phyloP scores from a whole-genome alignment of 2,888 invertebrate species.

The Hypercompe scribonia region DNA sequence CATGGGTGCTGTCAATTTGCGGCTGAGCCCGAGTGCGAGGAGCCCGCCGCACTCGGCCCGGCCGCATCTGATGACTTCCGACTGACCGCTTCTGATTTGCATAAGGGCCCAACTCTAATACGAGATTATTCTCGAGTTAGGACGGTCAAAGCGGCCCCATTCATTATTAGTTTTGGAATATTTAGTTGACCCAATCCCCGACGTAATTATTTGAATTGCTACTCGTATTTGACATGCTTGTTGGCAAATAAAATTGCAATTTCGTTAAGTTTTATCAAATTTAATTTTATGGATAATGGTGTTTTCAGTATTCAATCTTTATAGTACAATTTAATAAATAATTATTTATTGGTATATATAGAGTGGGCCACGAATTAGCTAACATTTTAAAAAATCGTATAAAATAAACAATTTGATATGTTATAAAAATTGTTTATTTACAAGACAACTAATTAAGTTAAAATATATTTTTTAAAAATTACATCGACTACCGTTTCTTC shows the following conservation, averaged over 20 bases:
- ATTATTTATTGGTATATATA: too few species aligned
- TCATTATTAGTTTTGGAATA: conserved; percentile 83
- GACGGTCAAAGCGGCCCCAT: conserved; percentile 69
- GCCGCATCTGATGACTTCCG: conserved; percentile 79
- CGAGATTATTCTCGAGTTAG: conserved; percentile 83
- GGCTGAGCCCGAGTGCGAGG: conserved; percentile 46
- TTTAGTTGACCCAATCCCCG: conserved; percentile 71
- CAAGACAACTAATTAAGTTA: too few species aligned
- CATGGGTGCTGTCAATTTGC: conserved; percentile 78
- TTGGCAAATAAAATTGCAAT: conserved; percentile 58
- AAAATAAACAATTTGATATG: too few species aligned
- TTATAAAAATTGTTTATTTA: too few species aligned
- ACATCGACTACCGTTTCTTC: too few species aligned
- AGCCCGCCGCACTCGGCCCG: conserved; percentile 47
- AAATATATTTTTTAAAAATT: too few species aligned
- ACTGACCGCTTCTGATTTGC: conserved; percentile 84
- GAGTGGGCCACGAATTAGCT: too few species aligned
- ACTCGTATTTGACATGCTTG: conserved; percentile 63
- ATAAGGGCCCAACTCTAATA: conserved; percentile 83
- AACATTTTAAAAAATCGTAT: too few species aligned
- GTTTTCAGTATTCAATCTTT: too few species aligned
- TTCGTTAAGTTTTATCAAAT: conserved; percentile 29
- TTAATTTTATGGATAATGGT: too few species aligned
- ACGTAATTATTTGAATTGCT: conserved; percentile 71
- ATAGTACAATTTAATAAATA: too few species aligned